A percentile compares a stretch with the other conserved stretches of the same genome.
phyloP scores from a whole-genome alignment of 2,113 vertebrate species.

The Bambusicola thoracicus region DNA sequence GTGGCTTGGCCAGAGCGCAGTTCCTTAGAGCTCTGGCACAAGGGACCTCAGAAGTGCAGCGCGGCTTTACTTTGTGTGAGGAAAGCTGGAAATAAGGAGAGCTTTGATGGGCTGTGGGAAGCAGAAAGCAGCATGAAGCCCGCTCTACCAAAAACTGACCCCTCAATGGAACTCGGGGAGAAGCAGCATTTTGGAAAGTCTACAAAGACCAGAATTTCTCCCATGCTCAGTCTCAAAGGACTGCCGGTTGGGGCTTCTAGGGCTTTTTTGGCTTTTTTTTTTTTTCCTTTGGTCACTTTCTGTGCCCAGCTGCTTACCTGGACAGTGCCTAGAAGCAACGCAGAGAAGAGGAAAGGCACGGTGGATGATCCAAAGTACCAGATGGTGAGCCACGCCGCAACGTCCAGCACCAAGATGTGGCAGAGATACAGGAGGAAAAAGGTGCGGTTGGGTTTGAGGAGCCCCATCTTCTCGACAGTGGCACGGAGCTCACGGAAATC shows the following conservation, averaged over 20 bases:
- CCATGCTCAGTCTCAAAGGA: not conserved
- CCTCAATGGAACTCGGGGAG: not conserved
- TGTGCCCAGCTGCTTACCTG: conserved; percentile 70
- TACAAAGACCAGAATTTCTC: not conserved
- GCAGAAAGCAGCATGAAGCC: not conserved
- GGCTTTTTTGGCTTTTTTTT: not conserved
- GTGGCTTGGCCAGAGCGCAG: conserved; percentile 25
- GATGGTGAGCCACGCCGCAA: conserved; percentile 78
- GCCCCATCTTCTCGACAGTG: conserved; percentile 77
- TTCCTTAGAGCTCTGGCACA: not conserved
- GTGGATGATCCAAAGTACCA: conserved; percentile 79
- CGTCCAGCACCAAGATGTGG: conserved; percentile 82
- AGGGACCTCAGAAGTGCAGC: not conserved
- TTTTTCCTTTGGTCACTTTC: not conserved
- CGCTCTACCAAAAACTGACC: not conserved
- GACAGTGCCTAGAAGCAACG: conserved; percentile 75
- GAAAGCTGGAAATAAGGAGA: conserved; percentile 24
- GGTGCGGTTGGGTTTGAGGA: conserved; percentile 71
- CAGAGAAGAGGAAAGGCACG: conserved; percentile 73
- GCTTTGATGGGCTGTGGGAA: not conserved
- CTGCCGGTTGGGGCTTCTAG: not conserved
- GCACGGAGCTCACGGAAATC: conserved; percentile 82
- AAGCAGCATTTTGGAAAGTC: not conserved
- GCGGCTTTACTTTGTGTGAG: not conserved
- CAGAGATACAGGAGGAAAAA: conserved; percentile 79